Evolutionary conservation across 1,140 invertebrate species (phyloP).

Genomic region (Geopemphigus sp.): DNA sequence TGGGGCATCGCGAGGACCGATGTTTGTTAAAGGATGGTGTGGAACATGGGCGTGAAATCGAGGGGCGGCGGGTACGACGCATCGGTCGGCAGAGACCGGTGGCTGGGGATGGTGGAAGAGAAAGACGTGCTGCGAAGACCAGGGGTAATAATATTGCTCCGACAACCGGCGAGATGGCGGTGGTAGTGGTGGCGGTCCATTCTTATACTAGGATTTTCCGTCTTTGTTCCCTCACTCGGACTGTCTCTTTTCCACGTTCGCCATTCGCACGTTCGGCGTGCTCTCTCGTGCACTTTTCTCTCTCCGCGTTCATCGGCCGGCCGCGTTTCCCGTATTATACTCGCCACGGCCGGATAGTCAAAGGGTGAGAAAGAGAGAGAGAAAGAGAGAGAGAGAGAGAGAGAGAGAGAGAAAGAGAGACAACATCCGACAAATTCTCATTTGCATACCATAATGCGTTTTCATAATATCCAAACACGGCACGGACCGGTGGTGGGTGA

Average conservation of each 20-base stretch:
- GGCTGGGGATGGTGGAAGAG: background rate
- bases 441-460: constrained; percentile 49
- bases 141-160: background rate
- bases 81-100: background rate
- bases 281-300: too few species aligned
- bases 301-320: background rate
- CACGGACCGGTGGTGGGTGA: background rate
- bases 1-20: background rate
- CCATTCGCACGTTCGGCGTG: too few species aligned
- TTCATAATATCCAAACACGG: constrained; percentile 30
- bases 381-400: too few species aligned
- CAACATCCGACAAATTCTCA: constrained; percentile 37
- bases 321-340: background rate
- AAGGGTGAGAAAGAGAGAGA: too few species aligned
- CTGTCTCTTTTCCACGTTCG: background rate
- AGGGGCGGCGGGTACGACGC: background rate
- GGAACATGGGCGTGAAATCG: too few species aligned
- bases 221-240: background rate
- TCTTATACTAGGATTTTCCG: constrained; percentile 13
- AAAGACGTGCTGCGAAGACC: background rate
- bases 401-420: background rate
- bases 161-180: background rate
- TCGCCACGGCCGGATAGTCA: background rate
- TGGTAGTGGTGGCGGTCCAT: background rate
- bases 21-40: constrained; percentile 41